Base-by-base conservation (phyloP, 2,888 invertebrate species). In the Leucoptera coffeella region DNA sequence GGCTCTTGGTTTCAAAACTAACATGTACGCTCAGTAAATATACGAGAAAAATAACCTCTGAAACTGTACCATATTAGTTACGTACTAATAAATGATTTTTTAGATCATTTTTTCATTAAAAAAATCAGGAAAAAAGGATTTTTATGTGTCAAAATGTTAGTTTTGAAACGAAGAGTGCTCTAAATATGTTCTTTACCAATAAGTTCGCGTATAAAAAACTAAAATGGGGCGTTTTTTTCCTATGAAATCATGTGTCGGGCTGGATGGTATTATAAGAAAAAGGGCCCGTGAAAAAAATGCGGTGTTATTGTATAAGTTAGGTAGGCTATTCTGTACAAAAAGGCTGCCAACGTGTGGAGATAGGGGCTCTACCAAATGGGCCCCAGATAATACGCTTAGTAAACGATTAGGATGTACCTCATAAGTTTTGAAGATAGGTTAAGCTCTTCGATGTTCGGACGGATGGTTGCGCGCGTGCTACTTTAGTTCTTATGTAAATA, bases 301-400 rank as follows among this genome's bases (percentile, higher is more conserved):
- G n/a, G n/a, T n/a, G n/a, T n/a, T n/a, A 13, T 15, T 17, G 17
- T 7, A 7, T 17, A 12, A 6, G 23, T 4, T 6, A 10, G 9
- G 13, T 11, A 12, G n/a, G 10, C 12, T 10, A 6, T 12, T 61
- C 61, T 64, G 60, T 65, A 62, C 60, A 60, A 62, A 41, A 64
- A 58, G 58, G 59, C 56, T 56, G 56, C 56, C 56, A 55, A 51
- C 54, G 56, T 53, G 55, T 47, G 47, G 52, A 60, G 57, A 55
- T 46, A 47, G 50, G 58, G 57, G 49, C 56, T 48, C 57, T 45
- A 49, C 52, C 50, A 45, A 45, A 45, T 56, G 62, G 52, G 62
- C 56, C 52, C 52, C 50, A 42, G 55, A 55, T 50, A 51, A 64
- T 69, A 67, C 67, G 67, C 67, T 69, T 69, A 69, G 62, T 65